These are phyloP conservation scores for Heterohyrax brucei DNA, from an alignment of 2,797 vertebrate genomes.

Conservation along the genomic window DNA sequence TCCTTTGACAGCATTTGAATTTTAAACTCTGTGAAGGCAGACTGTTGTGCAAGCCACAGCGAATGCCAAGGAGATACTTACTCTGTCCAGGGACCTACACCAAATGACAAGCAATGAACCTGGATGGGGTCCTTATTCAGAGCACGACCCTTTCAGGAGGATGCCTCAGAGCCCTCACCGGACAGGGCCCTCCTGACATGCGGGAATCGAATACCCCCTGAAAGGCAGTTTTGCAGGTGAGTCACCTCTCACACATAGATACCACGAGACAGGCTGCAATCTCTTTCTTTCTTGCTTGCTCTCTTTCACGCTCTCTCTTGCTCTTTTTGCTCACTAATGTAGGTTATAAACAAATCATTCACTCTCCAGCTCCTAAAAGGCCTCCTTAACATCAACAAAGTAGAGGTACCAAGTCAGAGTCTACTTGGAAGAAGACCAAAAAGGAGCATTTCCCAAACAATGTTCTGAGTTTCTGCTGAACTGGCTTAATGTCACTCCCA, in stretches of 20 bases:
- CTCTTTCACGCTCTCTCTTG: not conserved
- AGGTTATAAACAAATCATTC: not conserved
- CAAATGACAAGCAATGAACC: not conserved
- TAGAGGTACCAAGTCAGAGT: not conserved
- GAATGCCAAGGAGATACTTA: not conserved
- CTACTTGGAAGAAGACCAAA: not conserved
- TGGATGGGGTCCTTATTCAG: too few species aligned
- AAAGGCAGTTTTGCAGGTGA: not conserved
- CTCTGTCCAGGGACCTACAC: not conserved
- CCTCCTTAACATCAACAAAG: not conserved
- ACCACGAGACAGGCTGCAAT: not conserved
- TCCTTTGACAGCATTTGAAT: not conserved
- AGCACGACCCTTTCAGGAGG: not conserved
- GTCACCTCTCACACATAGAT: not conserved
- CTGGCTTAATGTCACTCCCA: not conserved
- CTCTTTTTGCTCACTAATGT: not conserved
- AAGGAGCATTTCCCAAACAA: not conserved
- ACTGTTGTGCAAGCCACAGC: not conserved
- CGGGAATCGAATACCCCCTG: accelerated
- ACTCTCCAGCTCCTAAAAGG: not conserved
- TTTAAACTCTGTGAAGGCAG: not conserved
- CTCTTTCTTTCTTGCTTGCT: not conserved
- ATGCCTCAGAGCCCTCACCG: too few species aligned
- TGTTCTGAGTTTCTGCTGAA: not conserved
- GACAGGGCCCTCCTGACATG: not conserved